Evolutionary conservation across 1,140 invertebrate genomes (phyloP).

Genomic region (Calephelis virginiensis): DNA sequence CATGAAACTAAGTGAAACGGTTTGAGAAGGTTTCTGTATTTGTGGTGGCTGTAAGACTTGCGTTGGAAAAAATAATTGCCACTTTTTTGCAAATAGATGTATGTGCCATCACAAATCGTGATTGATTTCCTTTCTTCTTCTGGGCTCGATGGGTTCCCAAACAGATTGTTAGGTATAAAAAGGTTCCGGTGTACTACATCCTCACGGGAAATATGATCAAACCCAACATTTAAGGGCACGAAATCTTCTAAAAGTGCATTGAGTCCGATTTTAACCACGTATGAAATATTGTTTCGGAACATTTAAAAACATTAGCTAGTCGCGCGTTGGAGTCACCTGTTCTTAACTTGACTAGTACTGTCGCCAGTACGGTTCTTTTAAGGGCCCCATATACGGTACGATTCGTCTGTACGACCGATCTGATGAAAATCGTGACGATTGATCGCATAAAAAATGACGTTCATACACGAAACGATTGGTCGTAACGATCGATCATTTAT

Average conservation of each 20-base stretch:
- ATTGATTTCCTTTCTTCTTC: slow-evolving; percentile 19
- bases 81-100: slow-evolving; percentile 33
- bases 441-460: not conserved
- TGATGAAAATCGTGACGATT: not conserved
- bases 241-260: slow-evolving; percentile 20
- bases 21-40: slow-evolving; percentile 30
- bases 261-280: slow-evolving; percentile 20
- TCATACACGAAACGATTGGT: not conserved
- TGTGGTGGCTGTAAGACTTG: slow-evolving; percentile 30
- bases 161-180: slow-evolving; percentile 20
- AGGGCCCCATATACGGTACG: not conserved
- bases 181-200: slow-evolving; percentile 18
- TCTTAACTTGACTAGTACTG: slow-evolving; percentile 20
- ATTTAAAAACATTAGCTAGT: slow-evolving; percentile 19
- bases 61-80: slow-evolving; percentile 26
- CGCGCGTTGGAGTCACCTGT: slow-evolving; percentile 17
- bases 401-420: slow-evolving; percentile 5
- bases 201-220: slow-evolving; percentile 18
- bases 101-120: slow-evolving; percentile 29
- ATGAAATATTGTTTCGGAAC: slow-evolving; percentile 13
- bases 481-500: slow-evolving; percentile 3
- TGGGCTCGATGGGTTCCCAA: slow-evolving; percentile 18
- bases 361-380: slow-evolving; percentile 10
- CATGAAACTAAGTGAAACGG: slow-evolving; percentile 23
- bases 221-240: slow-evolving; percentile 18